A percentile compares a stretch with the other conserved stretches of the same genome.
Conservation (phyloP, 35 echinoderm and acorn worm species). For the Eucidaris tribuloides region DNA sequence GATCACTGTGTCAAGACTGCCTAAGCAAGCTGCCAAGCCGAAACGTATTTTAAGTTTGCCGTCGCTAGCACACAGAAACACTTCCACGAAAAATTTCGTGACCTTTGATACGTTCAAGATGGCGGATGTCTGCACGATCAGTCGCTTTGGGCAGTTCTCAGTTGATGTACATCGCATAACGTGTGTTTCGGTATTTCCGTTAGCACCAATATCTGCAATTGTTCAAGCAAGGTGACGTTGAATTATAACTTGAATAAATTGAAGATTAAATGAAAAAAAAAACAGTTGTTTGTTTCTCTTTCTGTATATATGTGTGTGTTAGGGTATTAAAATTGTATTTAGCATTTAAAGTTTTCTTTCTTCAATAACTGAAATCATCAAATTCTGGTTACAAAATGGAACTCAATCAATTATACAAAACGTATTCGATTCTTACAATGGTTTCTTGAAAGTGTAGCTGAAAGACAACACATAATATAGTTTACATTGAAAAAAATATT, state of each 20-base stretch:
- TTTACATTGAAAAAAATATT: too few species aligned
- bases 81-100: constrained; percentile 9
- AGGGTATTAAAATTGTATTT: too few species aligned
- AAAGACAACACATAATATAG: too few species aligned
- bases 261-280: too few species aligned
- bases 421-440: too few species aligned
- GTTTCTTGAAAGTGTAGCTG: too few species aligned
- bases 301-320: too few species aligned
- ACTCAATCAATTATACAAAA: too few species aligned
- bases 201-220: neutral
- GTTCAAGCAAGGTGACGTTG: neutral
- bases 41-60: neutral
- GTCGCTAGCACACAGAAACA: neutral
- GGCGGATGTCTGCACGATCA: neutral
- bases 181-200: neutral
- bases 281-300: too few species aligned
- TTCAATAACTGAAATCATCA: too few species aligned
- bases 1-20: neutral
- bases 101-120: neutral
- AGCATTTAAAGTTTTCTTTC: too few species aligned
- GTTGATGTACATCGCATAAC: neutral
- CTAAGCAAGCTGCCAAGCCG: neutral
- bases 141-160: neutral
- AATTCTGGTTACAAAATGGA: too few species aligned
- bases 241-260: neutral